Conservation (phyloP, 2,113 vertebrate species). For the Rhinolophus ferrumequinum region DNA sequence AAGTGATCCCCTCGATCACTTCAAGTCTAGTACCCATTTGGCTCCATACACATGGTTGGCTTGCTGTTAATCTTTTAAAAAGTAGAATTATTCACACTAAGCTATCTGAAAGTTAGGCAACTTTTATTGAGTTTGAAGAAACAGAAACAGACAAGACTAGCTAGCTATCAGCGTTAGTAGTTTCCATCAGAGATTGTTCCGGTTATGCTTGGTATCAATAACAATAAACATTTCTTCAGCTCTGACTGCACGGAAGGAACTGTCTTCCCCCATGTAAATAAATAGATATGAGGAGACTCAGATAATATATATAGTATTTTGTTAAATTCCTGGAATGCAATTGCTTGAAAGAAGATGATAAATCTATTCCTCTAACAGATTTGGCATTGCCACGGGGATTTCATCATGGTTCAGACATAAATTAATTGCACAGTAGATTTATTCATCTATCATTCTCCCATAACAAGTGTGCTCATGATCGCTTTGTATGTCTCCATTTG, state of each 20-base stretch:
- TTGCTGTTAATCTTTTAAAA: constrained; percentile 40
- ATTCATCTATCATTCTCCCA: constrained; percentile 78
- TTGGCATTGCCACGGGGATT: constrained; percentile 75
- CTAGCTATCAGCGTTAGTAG: neutral
- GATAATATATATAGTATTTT: constrained; percentile 71
- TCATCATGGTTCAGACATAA: constrained; percentile 78
- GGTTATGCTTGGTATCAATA: neutral
- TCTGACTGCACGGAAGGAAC: constrained; percentile 30
- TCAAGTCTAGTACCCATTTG: too few relatives aligned
- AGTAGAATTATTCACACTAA: constrained; percentile 29
- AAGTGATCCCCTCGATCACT: too few relatives aligned
- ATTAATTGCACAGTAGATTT: constrained; percentile 84
- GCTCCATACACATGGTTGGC: neutral
- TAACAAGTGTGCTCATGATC: constrained; percentile 81
- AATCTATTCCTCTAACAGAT: constrained; percentile 79
- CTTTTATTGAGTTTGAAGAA: neutral
- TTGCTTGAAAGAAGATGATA: constrained; percentile 75
- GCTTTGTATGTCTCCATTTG: constrained; percentile 79
- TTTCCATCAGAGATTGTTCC: neutral
- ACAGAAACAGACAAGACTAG: neutral
- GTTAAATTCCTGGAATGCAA: constrained; percentile 70
- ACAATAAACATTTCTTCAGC: constrained; percentile 40
- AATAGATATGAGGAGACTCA: constrained; percentile 64
- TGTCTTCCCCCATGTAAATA: constrained; percentile 48
- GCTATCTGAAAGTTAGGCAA: constrained; percentile 30